These are phyloP conservation scores for Passer montanus DNA, from an alignment of 2,113 vertebrate genomes.

Conservation along the genomic window DNA sequence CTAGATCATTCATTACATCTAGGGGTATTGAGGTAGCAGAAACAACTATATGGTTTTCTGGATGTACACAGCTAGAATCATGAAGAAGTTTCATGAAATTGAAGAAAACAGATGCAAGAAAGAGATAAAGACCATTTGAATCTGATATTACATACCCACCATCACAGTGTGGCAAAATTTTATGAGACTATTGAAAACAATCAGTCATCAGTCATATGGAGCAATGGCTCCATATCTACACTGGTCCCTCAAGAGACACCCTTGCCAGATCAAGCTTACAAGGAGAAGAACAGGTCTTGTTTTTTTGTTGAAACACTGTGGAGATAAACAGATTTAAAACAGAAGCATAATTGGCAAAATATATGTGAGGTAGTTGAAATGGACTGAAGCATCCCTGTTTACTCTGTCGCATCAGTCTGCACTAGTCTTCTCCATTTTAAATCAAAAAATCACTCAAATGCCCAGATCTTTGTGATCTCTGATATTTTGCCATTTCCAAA, in stretches of 20 bases:
- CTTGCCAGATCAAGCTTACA: background rate
- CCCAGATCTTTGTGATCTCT: background rate
- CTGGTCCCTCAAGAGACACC: background rate
- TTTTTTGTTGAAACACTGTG: background rate
- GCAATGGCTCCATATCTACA: background rate
- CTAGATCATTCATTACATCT: background rate
- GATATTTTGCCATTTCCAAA: background rate
- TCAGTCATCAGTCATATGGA: background rate
- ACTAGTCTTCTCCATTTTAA: background rate
- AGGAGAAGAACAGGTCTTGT: background rate
- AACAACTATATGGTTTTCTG: background rate
- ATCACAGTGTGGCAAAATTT: slow-evolving; percentile 2
- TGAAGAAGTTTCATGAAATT: slow-evolving; percentile 38
- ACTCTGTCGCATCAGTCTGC: background rate
- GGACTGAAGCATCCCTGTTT: background rate
- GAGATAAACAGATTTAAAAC: background rate
- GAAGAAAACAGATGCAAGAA: slow-evolving; percentile 44
- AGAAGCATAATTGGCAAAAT: background rate
- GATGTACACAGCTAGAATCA: background rate
- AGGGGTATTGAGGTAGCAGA: background rate
- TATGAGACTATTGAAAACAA: slow-evolving; percentile 49
- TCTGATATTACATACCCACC: slow-evolving; percentile 19
- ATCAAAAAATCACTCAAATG: background rate
- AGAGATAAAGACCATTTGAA: slow-evolving; percentile 63
- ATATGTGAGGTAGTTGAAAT: background rate